Evolutionary conservation across 2,797 vertebrate genomes (phyloP), one percentile per base, ranked within the genome.

Genomic region (Enteromius mattozi): DNA sequence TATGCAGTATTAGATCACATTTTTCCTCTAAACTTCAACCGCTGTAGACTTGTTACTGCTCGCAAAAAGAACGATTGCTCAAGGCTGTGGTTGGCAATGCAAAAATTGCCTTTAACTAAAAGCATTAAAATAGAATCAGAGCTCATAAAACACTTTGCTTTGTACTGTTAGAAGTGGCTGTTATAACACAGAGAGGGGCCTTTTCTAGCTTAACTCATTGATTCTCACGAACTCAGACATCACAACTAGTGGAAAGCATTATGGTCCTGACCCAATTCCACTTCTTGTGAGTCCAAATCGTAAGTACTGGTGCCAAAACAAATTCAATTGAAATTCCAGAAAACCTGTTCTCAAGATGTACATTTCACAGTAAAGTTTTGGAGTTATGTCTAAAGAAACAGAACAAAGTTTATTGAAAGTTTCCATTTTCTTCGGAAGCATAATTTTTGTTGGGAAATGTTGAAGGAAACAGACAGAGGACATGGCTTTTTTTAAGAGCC

Each of bases 21-120:
- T 37, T 76, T 83, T 80, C 66, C 80, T 74, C 65, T 69, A 42
- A 21, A 81, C 65, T 66, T 91, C 59, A 79, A 81, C 86, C 68
- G 70, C 75, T 7, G 10, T 40, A 27, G 37, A 86, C 86, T 84
- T 90, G 85, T 91, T 87, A 88, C 61, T 12, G 42, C 74, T 70
- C 81, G 69, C 85, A 35, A 86, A 42, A 85, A 90, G 79, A 84
- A 87, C 87, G 77, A 76, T 42, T 68, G 71, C 70, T 82, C 88
- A 87, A 27, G 59, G 89, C 84, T 87, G 88, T 80, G 86, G 89
- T 63, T 88, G 63, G 77, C 81, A 90, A 80, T 76, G 88, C 72
- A 85, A 80, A 88, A 71, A 80, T 90, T 84, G 78, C 84, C 88
- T 87, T 90, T 92, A 92, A 93, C 92, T 92, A 80, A 91, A 94